phyloP scores from a whole-genome alignment of 2,888 invertebrate genomes.

The Yponomeuta malinellus region DNA sequence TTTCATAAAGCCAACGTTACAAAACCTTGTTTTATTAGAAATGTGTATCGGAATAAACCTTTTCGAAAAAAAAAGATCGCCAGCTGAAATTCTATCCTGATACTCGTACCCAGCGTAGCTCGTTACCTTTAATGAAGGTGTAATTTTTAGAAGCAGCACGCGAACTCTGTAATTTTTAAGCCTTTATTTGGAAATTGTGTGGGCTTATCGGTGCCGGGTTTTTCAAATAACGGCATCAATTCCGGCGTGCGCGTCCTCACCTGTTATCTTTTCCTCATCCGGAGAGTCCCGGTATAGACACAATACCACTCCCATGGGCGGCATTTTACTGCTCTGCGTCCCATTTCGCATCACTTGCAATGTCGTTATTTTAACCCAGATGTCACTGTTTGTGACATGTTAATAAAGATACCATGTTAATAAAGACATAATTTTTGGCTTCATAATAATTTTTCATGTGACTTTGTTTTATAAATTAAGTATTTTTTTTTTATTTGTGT shows the following conservation, averaged over 20 bases:
- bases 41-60: neutral
- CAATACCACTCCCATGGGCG: conserved; percentile 32
- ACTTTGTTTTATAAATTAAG: too few relatives aligned
- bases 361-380: conserved; percentile 39
- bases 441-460: too few relatives aligned
- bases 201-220: conserved; percentile 56
- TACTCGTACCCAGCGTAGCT: conserved; percentile 32
- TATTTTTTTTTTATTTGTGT: too few relatives aligned
- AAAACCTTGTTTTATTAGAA: neutral
- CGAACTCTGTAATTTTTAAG: conserved; percentile 39
- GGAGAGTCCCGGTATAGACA: conserved; percentile 37
- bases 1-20: neutral
- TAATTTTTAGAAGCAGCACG: conserved; percentile 36
- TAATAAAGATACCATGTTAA: neutral
- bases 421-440: neutral
- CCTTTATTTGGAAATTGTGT: conserved; percentile 52
- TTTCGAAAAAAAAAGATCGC: conserved; percentile 7
- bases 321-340: conserved; percentile 38
- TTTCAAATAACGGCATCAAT: conserved; percentile 61
- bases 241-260: conserved; percentile 43
- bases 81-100: conserved; percentile 23
- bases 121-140: conserved; percentile 55
- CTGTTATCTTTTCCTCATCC: conserved; percentile 59
- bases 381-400: conserved; percentile 33
- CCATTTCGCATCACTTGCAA: conserved; percentile 49